Base-by-base conservation (phyloP, 2,113 vertebrate genomes). In the Hippolais icterina region DNA sequence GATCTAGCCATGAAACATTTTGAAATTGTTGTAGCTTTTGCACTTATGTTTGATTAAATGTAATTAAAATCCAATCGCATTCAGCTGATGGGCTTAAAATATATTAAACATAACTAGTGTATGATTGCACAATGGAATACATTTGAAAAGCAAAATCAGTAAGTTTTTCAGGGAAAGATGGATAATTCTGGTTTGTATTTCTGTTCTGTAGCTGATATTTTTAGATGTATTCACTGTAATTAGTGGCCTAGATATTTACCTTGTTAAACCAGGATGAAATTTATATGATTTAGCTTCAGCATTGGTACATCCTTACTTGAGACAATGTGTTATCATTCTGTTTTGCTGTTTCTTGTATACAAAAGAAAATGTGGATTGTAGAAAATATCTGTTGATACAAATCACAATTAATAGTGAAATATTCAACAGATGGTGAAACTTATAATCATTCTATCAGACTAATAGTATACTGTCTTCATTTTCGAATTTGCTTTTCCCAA, bases 361-460 rank as follows among this genome's bases (percentile, higher is more conserved):
- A 76, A 95, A 93, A 72, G 37, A 94, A 96, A 97, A 96, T 81
- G 9, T 89, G 52, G 15, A 82, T 87, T 97, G 96, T 64, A 83
- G 75, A 97, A 95, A 95, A 94, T 97, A 93, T 93, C 46, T 92
- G 75, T 95, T 96, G 75, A 95, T 91, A 95, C 87, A 97, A 97
- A 96, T 97, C 91, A 97, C 90, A 93, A 97, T 98, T 97, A 98
- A 97, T 97, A 95, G 90, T 96, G 93, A 98, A 98, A 98, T 98
- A 92, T 95, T 93, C 95, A 98, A 97, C 98, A 98, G 98, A 98
- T 98, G 98, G 98, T 17, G 5, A 92, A 96, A 97, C 93, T 98
- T 98, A 97, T 85, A 98, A 97, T 97, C 95, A 97, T 98, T 98
- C 94, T 98, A 97, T 97, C 96, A 98, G 97, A 95, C 95, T 98